Percentiles rank a stretch among this genome's conserved stretches.
Evolutionary conservation across 2,797 vertebrate genomes (phyloP).

Genomic region (Pampus argenteus): DNA sequence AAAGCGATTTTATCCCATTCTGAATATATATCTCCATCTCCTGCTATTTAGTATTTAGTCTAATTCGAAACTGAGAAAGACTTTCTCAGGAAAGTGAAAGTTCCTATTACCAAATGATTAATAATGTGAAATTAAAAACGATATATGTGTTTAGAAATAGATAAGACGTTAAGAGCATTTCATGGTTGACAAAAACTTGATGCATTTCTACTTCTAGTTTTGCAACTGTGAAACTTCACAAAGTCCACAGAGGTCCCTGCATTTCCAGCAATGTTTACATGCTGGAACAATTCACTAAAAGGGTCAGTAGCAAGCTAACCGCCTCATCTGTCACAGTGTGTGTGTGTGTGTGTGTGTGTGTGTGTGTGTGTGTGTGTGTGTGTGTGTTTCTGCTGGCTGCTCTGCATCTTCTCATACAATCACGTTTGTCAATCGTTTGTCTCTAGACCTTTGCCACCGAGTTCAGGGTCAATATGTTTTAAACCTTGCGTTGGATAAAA

Average conservation of each 20-base stretch:
- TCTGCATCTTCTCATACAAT: constrained; percentile 9
- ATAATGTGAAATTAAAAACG: background rate
- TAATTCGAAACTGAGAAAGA: too few species aligned
- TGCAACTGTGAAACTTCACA: background rate
- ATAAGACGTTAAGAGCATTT: background rate
- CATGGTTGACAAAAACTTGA: background rate
- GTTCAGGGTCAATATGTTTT: background rate
- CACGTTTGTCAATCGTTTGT: background rate
- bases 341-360: background rate
- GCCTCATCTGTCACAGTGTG: constrained; percentile 1
- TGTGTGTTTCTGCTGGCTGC: constrained; percentile 12
- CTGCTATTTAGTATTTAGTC: too few species aligned
- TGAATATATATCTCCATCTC: background rate
- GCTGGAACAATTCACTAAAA: constrained; percentile 26
- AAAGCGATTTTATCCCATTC: background rate
- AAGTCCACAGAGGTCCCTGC: background rate
- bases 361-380: too few species aligned
- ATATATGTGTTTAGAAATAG: constrained; percentile 3
- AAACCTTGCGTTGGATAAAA: background rate
- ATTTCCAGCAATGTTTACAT: constrained; percentile 43
- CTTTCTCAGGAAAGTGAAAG: too few species aligned
- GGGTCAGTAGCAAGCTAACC: constrained; percentile 27
- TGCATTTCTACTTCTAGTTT: background rate
- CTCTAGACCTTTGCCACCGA: background rate
- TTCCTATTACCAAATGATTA: background rate